Conservation (phyloP, 2,113 vertebrate species). For the Vulpes vulpes region DNA sequence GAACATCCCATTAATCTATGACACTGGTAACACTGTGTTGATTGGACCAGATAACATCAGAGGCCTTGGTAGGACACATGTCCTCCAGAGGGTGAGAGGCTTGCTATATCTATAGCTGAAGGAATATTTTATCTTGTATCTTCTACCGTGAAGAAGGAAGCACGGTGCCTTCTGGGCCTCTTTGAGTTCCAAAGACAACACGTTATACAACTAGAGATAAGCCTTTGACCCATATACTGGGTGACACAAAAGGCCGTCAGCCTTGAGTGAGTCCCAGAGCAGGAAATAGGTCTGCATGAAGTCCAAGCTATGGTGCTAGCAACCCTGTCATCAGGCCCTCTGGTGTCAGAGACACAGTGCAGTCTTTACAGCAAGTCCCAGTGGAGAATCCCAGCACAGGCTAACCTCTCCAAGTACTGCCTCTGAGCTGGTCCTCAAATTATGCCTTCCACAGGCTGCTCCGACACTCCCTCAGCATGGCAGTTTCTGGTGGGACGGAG, state of each 20-base stretch:
- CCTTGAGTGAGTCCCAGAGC: background rate
- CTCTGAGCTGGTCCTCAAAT: background rate
- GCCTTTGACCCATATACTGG: background rate
- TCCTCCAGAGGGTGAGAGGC: background rate
- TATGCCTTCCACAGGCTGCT: background rate
- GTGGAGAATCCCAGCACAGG: background rate
- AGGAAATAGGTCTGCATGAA: background rate
- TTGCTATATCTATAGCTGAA: background rate
- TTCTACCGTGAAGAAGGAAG: background rate
- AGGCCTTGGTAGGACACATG: background rate
- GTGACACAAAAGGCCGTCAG: background rate
- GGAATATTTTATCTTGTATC: background rate
- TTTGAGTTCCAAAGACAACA: background rate
- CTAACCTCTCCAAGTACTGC: background rate
- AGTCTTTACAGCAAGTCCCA: background rate
- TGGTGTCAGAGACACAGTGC: background rate
- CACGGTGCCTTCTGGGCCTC: background rate
- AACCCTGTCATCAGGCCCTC: background rate
- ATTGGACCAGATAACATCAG: background rate
- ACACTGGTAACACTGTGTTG: background rate
- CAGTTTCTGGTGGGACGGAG: background rate
- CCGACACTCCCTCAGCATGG: background rate
- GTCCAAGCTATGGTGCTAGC: background rate
- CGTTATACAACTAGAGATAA: background rate
- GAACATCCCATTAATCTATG: background rate